Evolutionary conservation across 2,113 vertebrate genomes (phyloP), one percentile per base, ranked within the genome.

Genomic region (Ameiurus melas): DNA sequence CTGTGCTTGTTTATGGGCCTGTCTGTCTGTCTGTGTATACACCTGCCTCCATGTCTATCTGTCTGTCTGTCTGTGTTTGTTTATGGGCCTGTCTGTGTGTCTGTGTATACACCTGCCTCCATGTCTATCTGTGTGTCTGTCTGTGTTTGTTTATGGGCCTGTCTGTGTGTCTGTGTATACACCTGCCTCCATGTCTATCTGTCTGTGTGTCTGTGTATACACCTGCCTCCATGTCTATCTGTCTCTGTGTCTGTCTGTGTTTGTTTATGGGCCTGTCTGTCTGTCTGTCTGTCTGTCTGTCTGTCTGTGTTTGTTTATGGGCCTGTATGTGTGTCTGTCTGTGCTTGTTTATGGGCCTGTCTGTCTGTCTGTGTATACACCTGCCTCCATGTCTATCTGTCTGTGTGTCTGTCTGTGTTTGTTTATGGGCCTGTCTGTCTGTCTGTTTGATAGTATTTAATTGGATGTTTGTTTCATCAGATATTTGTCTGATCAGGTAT

Each of bases 221-320:
- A n/a, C n/a, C n/a, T n/a, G n/a, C n/a, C n/a, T n/a, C n/a, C n/a
- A n/a, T n/a, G 22, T 6, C 30, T 71, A 14, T 4, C 30, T 33
- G 16, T 8, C 13, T 70, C 17, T 80, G n/a, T 80, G 97, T 95
- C 33, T n/a, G n/a, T n/a, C n/a, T n/a, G n/a, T n/a, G n/a, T n/a
- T n/a, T n/a, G n/a, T n/a, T n/a, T n/a, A n/a, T n/a, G n/a, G 53
- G 73, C 4, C 5, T 77, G n/a, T 57, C 5, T 80, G 13, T n/a
- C 1, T 79, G 25, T 53, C 13, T 79, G 12, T 30, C 4, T 78
- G 75, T 36, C 36, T 36, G n/a, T n/a, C 30, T 71, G 30, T 4
- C 30, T 33, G 16, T 8, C 13, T 70, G 14, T 0, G n/a, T n/a
- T n/a, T n/a, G n/a, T n/a, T n/a, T n/a, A n/a, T n/a, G n/a, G n/a